Evolutionary conservation across 2,113 vertebrate genomes (phyloP).

Genomic region (Limnothrissa miodon): DNA sequence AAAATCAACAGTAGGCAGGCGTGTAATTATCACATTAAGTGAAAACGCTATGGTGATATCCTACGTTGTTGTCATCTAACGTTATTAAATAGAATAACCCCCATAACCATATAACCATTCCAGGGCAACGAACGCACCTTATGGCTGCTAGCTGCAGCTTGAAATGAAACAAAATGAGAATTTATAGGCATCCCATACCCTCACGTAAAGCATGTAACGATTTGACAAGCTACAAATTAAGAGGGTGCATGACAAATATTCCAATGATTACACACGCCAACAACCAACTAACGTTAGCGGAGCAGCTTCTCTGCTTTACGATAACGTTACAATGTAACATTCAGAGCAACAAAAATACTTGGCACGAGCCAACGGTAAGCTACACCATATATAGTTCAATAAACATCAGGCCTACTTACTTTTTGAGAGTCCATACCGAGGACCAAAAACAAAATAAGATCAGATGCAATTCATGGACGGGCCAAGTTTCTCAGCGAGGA

Average conservation of each 20-base stretch:
- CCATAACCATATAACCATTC: neutral
- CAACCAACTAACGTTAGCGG: neutral
- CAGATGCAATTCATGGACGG: conserved; percentile 40
- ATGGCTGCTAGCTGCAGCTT: neutral
- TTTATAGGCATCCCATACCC: neutral
- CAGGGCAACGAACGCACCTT: neutral
- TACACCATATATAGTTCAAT: neutral
- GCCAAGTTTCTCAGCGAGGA: conserved; percentile 35
- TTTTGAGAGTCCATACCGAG: conserved; percentile 52
- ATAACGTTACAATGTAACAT: conserved; percentile 18
- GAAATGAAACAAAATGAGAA: neutral
- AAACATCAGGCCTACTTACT: conserved; percentile 38
- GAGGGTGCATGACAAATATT: neutral
- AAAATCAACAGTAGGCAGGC: neutral
- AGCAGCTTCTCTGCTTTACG: conserved; percentile 1
- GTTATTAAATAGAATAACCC: neutral
- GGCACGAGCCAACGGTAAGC: neutral
- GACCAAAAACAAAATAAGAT: conserved; percentile 27
- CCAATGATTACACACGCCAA: neutral
- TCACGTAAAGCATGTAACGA: neutral
- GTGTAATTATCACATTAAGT: neutral
- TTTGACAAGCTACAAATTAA: conserved; percentile 1
- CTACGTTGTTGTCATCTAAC: neutral
- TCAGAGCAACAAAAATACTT: neutral
- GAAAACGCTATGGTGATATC: neutral